Evolutionary conservation across 2,888 invertebrate genomes (phyloP), one percentile per base, ranked within the genome.

Genomic region (Amitus sp.): DNA sequence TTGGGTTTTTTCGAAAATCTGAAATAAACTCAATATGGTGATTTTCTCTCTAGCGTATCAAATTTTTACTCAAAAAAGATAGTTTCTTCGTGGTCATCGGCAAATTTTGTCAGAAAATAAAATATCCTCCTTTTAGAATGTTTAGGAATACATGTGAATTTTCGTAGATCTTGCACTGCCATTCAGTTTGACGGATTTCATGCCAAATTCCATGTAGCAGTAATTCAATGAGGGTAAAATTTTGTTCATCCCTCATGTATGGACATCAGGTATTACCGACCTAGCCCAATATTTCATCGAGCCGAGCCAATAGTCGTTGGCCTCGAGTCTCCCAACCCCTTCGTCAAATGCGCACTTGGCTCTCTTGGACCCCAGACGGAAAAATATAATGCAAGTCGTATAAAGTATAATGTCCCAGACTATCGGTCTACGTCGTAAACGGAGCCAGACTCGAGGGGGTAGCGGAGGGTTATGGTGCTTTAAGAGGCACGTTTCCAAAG

Each of bases 341-440:
- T 62, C 43, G 48, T 46, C 45, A 47, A 48, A 45, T 39, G 45
- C 53, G 52, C 57, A 7, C 23, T 3, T 23, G 55, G n/a, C 46
- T 57, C 58, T 45, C 46, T 62, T 53, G 52, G 59, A 49, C 47
- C 49, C 65, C 69, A 76, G 75, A 77, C 74, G 66, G 67, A 66
- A 66, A 66, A 68, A 73, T 74, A 73, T 73, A 73, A 66, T 56
- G 34, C 69, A 43, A 66, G 65, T 71, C 73, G 69, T 73, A 73
- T 71, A 71, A 69, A 69, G 68, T 67, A 69, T 69, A 78, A 77
- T 74, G 73, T 71, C 68, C 72, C 73, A 75, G 76, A 76, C 76
- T 73, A 75, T 72, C 74, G 74, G 77, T 75, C 74, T 71, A 71
- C 62, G 69, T 77, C 78, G 74, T 78, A 78, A 79, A 79, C 71